Conservation (phyloP, 2,888 invertebrate species). For the Melieria crassipennis region DNA sequence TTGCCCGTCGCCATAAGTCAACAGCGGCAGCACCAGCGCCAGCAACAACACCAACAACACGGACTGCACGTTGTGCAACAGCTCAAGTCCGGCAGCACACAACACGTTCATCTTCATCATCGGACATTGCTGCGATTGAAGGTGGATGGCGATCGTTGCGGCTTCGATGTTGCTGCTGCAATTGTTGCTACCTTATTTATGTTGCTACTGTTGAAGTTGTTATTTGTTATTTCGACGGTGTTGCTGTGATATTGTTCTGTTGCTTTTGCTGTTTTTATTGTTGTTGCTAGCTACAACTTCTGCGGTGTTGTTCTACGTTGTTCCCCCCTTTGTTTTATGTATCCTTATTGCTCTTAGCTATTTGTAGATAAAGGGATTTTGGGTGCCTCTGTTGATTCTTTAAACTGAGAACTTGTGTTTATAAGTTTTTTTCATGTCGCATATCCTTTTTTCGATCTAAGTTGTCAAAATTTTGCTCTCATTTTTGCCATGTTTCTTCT, state of each 20-base stretch:
- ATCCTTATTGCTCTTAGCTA: no score
- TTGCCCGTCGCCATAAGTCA: slow-evolving; percentile 24
- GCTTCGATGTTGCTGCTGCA: not conserved
- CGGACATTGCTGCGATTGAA: slow-evolving; percentile 22
- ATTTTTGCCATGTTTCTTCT: no score
- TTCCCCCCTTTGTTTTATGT: no score
- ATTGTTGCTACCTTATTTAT: not conserved
- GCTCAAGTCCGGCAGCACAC: slow-evolving; percentile 53
- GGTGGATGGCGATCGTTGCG: no score
- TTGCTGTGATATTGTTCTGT: not conserved
- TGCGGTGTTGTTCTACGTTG: slow-evolving; percentile 11
- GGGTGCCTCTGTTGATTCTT: slow-evolving; percentile 18
- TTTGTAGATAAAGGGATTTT: slow-evolving; percentile 19
- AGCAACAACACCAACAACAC: slow-evolving; percentile 13
- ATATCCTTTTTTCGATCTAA: no score
- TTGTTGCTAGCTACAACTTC: not conserved
- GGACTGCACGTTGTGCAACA: slow-evolving; percentile 7
- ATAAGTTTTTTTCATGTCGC: no score
- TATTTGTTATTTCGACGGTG: no score
- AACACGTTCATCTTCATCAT: slow-evolving; percentile 61
- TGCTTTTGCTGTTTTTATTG: slow-evolving; percentile 4
- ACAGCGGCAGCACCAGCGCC: not conserved
- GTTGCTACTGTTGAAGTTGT: no score
- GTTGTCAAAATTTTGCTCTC: no score
- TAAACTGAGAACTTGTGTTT: no score